Base-by-base conservation (phyloP, 2,888 invertebrate species). In the Leptopterna dolabrata region DNA sequence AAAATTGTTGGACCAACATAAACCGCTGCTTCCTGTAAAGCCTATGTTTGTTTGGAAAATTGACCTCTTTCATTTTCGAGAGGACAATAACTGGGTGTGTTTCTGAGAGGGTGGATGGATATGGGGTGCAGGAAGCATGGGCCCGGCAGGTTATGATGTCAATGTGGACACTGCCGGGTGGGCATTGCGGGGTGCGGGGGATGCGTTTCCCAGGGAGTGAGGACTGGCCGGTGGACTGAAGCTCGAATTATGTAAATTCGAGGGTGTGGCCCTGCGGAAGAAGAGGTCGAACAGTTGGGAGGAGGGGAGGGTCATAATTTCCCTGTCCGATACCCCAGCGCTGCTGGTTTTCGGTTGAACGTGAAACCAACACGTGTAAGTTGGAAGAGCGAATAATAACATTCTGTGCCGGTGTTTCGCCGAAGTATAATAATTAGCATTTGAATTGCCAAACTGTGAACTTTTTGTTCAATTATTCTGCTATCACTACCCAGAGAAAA, bases 181-280 rank as follows among this genome's bases (percentile, higher is more conserved):
- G n/a, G 51, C 16, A 36, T 36, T n/a, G 9, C 2, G 55, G 9
- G 19, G 2, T 19, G 24, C 0, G 9, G 1, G 63, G 27, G 19
- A 9, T 24, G 63, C 19, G 63, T 63, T 63, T 63, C 63, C 63
- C 63, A 24, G 55, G 55, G 19, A 55, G 16, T 55, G 55, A 2
- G 55, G 63, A 24, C 63, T 27, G 11, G 63, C n/a, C 51, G 51
- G 51, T 63, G 63, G 63, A 63, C 63, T 63, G 63, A 63, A 63
- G 63, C 63, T 63, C 63, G 63, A 63, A 63, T 63, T 63, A 63
- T 63, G 63, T 63, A 63, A 63, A 63, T 63, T 63, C 63, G 24
- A 63, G 63, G 63, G 63, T 63, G 63, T 63, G 63, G 63, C 63
- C 24, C 13, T 2, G 36, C 36, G 36, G 7, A 7, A 7, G 36